Conservation (phyloP, 2,888 invertebrate species). For the Papilio protenor region DNA sequence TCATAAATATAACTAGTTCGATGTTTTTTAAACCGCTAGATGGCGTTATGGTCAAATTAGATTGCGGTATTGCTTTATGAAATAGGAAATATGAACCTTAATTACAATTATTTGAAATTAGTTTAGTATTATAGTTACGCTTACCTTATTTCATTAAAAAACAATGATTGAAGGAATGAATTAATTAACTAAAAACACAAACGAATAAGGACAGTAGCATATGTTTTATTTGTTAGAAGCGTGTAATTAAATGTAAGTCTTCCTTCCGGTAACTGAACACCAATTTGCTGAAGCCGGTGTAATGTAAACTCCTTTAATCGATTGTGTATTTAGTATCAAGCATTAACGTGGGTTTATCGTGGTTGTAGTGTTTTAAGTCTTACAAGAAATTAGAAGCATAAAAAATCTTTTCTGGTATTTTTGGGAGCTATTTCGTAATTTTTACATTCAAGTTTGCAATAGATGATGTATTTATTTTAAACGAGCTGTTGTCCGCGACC, state of each 20-base stretch:
- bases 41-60: conserved; percentile 7
- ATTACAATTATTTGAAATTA: not conserved
- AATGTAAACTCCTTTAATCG: conserved; percentile 35
- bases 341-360: not conserved
- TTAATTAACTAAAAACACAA: not conserved
- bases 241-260: conserved; percentile 39
- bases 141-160: too few relatives aligned
- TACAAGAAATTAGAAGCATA: not conserved
- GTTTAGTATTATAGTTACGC: not conserved
- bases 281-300: conserved; percentile 38
- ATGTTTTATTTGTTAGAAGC: conserved; percentile 14
- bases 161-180: too few relatives aligned
- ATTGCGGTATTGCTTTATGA: not conserved
- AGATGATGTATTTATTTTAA: not conserved
- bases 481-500: not conserved
- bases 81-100: not conserved
- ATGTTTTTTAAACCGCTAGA: not conserved
- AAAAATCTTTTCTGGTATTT: not conserved
- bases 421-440: not conserved
- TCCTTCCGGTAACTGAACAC: conserved; percentile 40
- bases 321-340: conserved; percentile 28
- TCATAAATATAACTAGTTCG: not conserved
- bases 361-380: not conserved
- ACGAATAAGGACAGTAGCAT: not conserved
- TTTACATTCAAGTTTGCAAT: not conserved